Conservation (phyloP, 2,113 vertebrate species). For the Grallaria varia region DNA sequence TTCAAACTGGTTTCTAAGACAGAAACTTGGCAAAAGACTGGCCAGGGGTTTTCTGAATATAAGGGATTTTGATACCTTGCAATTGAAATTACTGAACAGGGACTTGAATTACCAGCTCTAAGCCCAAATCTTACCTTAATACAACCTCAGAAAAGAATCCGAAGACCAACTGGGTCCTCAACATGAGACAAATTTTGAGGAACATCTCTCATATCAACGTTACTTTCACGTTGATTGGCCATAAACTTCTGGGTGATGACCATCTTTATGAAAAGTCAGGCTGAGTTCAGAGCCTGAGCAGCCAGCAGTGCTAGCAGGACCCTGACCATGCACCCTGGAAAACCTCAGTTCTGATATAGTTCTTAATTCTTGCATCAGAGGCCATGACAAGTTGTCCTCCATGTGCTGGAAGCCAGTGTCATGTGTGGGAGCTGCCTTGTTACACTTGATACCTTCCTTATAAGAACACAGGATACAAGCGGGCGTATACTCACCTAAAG, state of each 20-base stretch:
- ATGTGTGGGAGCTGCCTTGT: not conserved
- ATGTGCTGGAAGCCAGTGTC: not conserved
- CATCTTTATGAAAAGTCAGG: not conserved
- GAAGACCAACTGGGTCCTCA: not conserved
- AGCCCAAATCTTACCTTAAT: not conserved
- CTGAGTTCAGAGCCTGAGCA: not conserved
- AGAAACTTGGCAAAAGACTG: not conserved
- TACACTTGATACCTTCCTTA: accelerated
- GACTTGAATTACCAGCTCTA: not conserved
- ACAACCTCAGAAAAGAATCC: not conserved
- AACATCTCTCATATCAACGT: not conserved
- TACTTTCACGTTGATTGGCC: not conserved
- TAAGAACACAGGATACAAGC: not conserved
- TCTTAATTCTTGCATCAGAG: not conserved
- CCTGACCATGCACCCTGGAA: not conserved
- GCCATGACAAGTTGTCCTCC: not conserved
- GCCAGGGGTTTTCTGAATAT: not conserved
- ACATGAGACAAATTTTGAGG: not conserved
- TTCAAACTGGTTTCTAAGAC: not conserved
- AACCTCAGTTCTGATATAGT: not conserved
- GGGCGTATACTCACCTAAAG: not conserved
- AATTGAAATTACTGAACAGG: not conserved
- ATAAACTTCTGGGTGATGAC: not conserved
- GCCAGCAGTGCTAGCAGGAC: not conserved
- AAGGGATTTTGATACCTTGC: not conserved